These are phyloP conservation scores for Oryzias woworae DNA, from an alignment of 2,113 vertebrate species.

Conservation along the genomic window DNA sequence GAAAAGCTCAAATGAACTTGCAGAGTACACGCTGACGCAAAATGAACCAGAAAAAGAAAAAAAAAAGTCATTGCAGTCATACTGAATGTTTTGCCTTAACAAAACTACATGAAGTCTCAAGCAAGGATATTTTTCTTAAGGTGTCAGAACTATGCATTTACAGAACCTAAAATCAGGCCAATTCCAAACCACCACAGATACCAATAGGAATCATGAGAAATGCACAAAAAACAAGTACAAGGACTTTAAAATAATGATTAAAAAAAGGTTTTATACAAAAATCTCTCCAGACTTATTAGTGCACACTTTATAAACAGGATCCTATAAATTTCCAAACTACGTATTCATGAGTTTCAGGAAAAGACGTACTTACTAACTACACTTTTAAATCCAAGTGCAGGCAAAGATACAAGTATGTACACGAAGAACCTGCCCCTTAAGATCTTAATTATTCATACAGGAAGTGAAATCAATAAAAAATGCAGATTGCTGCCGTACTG, in stretches of 20 bases:
- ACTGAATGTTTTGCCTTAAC: too few relatives aligned
- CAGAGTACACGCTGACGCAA: too few relatives aligned
- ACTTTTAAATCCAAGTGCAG: constrained; percentile 17
- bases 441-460: constrained; percentile 63
- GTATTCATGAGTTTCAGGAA: constrained; percentile 25
- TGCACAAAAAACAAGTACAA: constrained; percentile 25
- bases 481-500: constrained; percentile 49
- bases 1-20: too few relatives aligned
- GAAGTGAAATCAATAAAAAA: constrained; percentile 64
- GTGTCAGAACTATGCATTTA: constrained; percentile 15
- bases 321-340: constrained; percentile 8
- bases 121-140: neutral
- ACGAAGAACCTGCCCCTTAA: constrained; percentile 12
- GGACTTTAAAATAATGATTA: constrained; percentile 25
- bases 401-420: constrained; percentile 28
- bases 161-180: constrained; percentile 20
- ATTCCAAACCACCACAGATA: constrained; percentile 19
- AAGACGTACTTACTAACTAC: constrained; percentile 4
- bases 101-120: too few relatives aligned
- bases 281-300: neutral
- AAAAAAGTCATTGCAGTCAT: too few relatives aligned
- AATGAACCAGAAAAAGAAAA: too few relatives aligned
- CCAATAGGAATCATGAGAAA: constrained; percentile 25
- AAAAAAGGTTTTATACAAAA: constrained; percentile 14
- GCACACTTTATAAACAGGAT: constrained; percentile 8